Base-by-base conservation (phyloP, 2,797 vertebrate genomes). In the Melanotaenia trifasciata region DNA sequence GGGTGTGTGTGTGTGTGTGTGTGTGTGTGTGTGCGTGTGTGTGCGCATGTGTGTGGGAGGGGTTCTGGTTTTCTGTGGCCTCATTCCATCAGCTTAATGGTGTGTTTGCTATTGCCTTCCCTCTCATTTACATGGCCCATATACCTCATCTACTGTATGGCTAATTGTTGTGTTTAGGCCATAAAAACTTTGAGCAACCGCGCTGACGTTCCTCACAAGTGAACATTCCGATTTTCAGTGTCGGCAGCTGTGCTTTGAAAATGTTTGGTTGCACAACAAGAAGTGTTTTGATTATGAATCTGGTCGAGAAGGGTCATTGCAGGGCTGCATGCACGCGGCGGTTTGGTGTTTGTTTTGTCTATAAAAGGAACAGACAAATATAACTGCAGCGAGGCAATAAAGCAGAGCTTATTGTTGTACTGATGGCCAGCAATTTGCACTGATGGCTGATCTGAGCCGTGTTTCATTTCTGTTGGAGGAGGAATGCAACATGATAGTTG, bases 31-130 rank as follows among this genome's bases (percentile, higher is more conserved):
- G 12, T 38, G 38, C 14, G 38, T 40, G 38, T 14, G 38, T 14
- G 32, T 8, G 32, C 8, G 32, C 8, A 7, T 33, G 40, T 5
- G 40, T 5, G 40, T 16, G 47, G 45, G 47, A 68, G 76, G 83
- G 76, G 72, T 65, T 70, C 53, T 4, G 56, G 11, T 59, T 80
- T 79, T 78, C 64, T 61, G 65, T 62, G 76, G 76, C 77, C 74
- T 68, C 74, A 66, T 89, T 86, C 66, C 81, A 91, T 90, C 85
- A 83, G 82, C 69, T 79, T 90, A 90, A 93, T 90, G 89, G 76
- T 47, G 78, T 87, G 85, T 89, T 87, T 86, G 62, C 81, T 86
- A 71, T 84, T 80, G 67, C 82, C 56, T 85, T 82, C 80, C 13
- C 73, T 78, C 83, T 85, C 78, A 89, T 90, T 90, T 89, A 86